A percentile compares a stretch with the other conserved stretches of the same genome.
Conservation (phyloP, 2,113 vertebrate genomes). For the Mormyrus iriodes region DNA sequence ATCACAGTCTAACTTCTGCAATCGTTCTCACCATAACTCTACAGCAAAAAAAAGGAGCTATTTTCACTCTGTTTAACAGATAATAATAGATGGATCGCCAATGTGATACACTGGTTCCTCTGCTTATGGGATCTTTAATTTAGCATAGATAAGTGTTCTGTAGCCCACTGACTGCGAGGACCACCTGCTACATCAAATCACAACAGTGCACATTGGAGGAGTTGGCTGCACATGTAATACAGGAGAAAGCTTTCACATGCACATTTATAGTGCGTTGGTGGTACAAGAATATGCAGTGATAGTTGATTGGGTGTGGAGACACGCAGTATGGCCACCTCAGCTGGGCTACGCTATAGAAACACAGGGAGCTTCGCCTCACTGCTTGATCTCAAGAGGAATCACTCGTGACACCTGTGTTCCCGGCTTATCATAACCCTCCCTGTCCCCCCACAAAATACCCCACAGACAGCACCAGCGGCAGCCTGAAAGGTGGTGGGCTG, state of each 20-base stretch:
- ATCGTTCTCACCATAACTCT: constrained; percentile 34
- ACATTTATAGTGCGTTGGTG: not conserved
- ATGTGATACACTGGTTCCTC: not conserved
- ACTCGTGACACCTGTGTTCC: constrained; percentile 11
- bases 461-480: not conserved
- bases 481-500: not conserved
- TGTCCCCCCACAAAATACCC: not conserved
- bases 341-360: not conserved
- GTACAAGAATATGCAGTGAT: not conserved
- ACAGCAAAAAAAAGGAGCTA: constrained; percentile 16
- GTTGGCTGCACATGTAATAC: not conserved
- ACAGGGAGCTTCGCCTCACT: not conserved
- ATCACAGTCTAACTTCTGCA: constrained; percentile 48
- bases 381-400: not conserved
- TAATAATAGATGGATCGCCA: not conserved
- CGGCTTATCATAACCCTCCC: not conserved
- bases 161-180: not conserved
- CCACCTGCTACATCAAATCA: not conserved
- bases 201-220: not conserved
- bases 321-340: not conserved
- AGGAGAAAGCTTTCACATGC: not conserved
- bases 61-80: not conserved
- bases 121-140: not conserved
- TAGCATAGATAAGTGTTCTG: not conserved
- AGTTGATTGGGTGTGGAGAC: not conserved